Evolutionary conservation across 2,113 vertebrate genomes (phyloP).

Genomic region (Caracal caracal): DNA sequence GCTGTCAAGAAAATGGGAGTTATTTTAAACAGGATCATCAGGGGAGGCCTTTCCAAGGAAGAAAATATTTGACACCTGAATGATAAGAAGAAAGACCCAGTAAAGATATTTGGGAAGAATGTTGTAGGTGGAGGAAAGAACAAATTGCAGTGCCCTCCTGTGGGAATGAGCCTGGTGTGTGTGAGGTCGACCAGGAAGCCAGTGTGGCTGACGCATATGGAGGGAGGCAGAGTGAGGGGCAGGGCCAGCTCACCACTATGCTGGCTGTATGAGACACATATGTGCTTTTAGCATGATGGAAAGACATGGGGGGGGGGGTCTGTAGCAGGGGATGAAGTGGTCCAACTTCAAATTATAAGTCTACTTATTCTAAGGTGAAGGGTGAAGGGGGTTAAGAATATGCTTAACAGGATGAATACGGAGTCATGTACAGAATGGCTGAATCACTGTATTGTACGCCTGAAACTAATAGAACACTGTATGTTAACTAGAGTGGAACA

Average conservation of each 20-base stretch:
- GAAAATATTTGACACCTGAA: neutral
- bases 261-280: no score
- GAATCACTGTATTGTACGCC: neutral
- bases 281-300: accelerated
- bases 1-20: neutral
- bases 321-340: neutral
- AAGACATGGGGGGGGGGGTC: no score
- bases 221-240: no score
- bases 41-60: neutral
- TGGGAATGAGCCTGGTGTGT: neutral
- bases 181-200: neutral
- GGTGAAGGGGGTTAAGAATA: neutral
- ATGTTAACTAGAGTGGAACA: neutral
- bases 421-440: neutral
- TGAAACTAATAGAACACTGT: neutral
- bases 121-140: neutral
- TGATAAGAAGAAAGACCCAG: neutral
- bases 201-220: accelerated
- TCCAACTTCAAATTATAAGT: neutral
- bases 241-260: accelerated
- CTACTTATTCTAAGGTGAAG: neutral
- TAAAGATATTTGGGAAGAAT: neutral
- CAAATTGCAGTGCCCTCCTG: no score
- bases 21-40: neutral
- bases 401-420: neutral